phyloP scores from a whole-genome alignment of 2,888 invertebrate species.

The Trissoscelio sp. region DNA sequence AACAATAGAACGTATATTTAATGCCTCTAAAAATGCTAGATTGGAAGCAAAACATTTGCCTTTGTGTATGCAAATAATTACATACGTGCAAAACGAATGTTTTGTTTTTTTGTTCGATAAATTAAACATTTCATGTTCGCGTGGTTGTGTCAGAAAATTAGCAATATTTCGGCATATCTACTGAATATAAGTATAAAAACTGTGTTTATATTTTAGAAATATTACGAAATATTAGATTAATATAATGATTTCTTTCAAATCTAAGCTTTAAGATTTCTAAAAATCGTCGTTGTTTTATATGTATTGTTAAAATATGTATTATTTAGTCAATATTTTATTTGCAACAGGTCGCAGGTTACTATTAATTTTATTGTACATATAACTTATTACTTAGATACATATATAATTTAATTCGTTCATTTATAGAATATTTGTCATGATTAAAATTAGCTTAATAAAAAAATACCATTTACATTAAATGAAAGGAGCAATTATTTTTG shows the following conservation, averaged over 20 bases:
- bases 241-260: background rate
- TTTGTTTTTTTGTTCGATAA: no score
- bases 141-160: background rate
- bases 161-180: background rate
- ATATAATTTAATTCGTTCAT: slow-evolving; percentile 22
- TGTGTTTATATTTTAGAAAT: background rate
- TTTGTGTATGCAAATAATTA: no score
- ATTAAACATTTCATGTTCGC: no score
- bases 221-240: background rate
- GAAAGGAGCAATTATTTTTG: background rate
- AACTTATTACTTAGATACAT: background rate
- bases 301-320: slow-evolving; percentile 37
- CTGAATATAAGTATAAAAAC: background rate
- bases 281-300: slow-evolving; percentile 22
- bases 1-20: no score
- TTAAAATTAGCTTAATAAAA: background rate
- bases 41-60: no score
- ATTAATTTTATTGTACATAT: slow-evolving; percentile 33
- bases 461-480: background rate
- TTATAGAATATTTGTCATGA: background rate
- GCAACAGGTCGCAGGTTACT: slow-evolving; percentile 27
- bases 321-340: slow-evolving; percentile 38
- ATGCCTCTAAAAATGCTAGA: no score
- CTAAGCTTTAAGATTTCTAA: slow-evolving; percentile 22
- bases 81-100: no score